Percentiles rank a stretch among this genome's conserved stretches.
These are phyloP conservation scores for Sebastes goodei DNA, from an alignment of 2,797 vertebrate species.

Conservation along the genomic window DNA sequence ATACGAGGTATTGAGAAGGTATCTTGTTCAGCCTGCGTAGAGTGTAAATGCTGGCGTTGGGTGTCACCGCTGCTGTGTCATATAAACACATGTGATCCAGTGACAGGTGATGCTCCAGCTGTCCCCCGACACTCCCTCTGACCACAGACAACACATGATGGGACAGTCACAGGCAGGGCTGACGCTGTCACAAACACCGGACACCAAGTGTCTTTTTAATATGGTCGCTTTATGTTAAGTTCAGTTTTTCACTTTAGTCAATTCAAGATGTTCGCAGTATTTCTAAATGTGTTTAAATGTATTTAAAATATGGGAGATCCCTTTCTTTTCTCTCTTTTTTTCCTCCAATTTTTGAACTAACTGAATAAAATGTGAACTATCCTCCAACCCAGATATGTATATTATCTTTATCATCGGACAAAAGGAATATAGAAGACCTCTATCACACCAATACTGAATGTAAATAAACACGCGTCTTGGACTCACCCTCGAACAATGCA, in stretches of 20 bases:
- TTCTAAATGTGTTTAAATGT: not conserved
- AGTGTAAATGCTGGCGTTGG: conserved; percentile 12
- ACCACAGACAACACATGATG: conserved; percentile 69
- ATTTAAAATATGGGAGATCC: not conserved
- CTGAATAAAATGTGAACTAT: not conserved
- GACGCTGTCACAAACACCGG: not conserved
- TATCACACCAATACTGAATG: not conserved
- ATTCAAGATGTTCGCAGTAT: not conserved
- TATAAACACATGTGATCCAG: conserved; percentile 57
- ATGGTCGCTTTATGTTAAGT: not conserved
- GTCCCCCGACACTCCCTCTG: conserved; percentile 52
- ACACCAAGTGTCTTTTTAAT: not conserved
- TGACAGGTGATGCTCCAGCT: conserved; percentile 79
- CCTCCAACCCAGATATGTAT: not conserved
- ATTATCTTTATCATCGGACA: not conserved
- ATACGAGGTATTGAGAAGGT: no score
- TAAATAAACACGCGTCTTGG: no score
- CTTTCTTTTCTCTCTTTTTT: not conserved
- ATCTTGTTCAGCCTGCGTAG: not conserved
- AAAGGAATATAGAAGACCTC: not conserved
- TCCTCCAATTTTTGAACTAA: not conserved
- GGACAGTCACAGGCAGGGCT: conserved; percentile 42
- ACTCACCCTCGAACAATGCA: not conserved
- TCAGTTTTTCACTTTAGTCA: not conserved
- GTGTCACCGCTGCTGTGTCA: conserved; percentile 43